These are phyloP conservation scores for Lanius collurio DNA, from an alignment of 2,113 vertebrate species.

Conservation along the genomic window DNA sequence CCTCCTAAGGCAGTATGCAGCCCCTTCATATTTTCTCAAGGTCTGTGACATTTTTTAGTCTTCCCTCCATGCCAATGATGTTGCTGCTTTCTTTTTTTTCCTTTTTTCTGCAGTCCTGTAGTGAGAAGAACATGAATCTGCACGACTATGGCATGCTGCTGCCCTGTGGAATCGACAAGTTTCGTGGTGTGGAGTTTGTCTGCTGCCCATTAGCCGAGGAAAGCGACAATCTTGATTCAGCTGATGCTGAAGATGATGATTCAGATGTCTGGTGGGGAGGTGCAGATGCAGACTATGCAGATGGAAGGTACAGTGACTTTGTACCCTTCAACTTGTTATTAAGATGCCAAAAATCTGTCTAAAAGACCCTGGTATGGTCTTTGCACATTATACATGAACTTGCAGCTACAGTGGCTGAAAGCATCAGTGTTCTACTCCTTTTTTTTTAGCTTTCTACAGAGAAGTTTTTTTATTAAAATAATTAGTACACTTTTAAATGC, in stretches of 20 bases:
- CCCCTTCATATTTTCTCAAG: not conserved
- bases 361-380: not conserved
- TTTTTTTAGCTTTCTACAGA: not conserved
- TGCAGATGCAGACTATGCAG: conserved; percentile 90
- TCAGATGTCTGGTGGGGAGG: conserved; percentile 99
- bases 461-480: not conserved
- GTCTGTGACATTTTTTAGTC: not conserved
- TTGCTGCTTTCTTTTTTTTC: fast-evolving
- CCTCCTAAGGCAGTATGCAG: not conserved
- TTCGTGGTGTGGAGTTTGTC: conserved; percentile 96
- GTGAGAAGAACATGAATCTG: conserved; percentile 94
- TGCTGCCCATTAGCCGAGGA: conserved; percentile 88
- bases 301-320: conserved; percentile 82
- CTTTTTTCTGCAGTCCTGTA: conserved; percentile 82
- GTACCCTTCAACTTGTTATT: not conserved
- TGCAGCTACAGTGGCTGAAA: not conserved
- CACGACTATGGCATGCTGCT: conserved; percentile 96
- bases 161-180: conserved; percentile 95
- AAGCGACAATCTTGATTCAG: conserved; percentile 83
- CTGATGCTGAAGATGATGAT: conserved; percentile 89
- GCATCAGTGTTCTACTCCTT: not conserved
- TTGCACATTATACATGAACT: not conserved
- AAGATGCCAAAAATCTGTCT: not conserved
- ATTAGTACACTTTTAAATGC: not conserved
- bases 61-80: not conserved